Evolutionary conservation across 2,888 invertebrate species (phyloP), one percentile per base, ranked within the genome.

Genomic region (Himalopsyche japonica): DNA sequence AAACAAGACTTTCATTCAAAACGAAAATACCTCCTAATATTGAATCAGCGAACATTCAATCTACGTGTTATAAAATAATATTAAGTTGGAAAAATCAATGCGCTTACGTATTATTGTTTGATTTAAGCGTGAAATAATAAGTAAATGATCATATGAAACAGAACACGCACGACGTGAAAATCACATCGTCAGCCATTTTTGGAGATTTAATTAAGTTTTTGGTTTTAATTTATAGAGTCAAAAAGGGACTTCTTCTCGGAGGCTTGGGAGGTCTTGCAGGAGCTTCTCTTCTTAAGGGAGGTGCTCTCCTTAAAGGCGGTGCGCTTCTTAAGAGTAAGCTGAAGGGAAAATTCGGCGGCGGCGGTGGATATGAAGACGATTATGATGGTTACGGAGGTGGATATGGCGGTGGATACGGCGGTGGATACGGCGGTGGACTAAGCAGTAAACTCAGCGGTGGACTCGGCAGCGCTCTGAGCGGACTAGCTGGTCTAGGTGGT

Each of bases 381-480:
- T 79, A 64, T 6, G 32, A 6, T 87, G 88, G 37, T 8, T 37
- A 37, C 37, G 37, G 87, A 86, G 88, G 88, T 86, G 88, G 87
- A 87, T 88, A 86, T 5, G 78, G 43, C 1, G 78, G 78, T 7
- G 78, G 78, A 20, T n/a, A 43, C n/a, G 20, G 43, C 37, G 78
- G 78, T n/a, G 78, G 78, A 3, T 37, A 15, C n/a, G 78, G 78
- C 6, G 78, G 78, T 18, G 78, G 78, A 37, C n/a, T 12, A 47
- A 88, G 87, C 15, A 88, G 88, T 20, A 79, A 80, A 24, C 77
- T 48, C 30, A 89, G 89, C 0, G 86, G 43, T 43, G 37, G 37
- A 37, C 86, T 27, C 88, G 85, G 87, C 88, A 88, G 87, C 15
- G 79, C 49, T 5, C 87, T 87, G 87, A 87, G 88, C 83, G 87